Base-by-base conservation (phyloP, 2,113 vertebrate genomes). In the Arizona elegans region DNA sequence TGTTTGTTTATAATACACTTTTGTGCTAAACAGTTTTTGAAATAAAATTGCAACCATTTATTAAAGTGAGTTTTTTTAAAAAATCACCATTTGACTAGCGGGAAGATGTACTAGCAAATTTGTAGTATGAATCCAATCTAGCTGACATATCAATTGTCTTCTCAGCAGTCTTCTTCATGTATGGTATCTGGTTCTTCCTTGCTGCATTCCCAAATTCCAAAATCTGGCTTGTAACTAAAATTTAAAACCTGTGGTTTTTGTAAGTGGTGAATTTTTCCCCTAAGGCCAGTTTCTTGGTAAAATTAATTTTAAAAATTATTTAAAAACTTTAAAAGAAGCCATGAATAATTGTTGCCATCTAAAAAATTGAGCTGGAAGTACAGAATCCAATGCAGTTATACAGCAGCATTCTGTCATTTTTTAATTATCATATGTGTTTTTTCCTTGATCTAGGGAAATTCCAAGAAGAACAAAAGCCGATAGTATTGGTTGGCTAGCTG, bases 391-490 rank as follows among this genome's bases (percentile, higher is more conserved):
- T 50, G 12, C 0, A 38, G 19, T 6, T 29, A n/a, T 7, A 33
- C 7, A 29, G 87, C 43, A 53, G 87, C 93, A 87, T 53, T 26
- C 19, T 50, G 23, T 53, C 50, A 52, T 54, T 86, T 92, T 94
- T 86, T 1, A 50, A 33, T 62, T 21, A 62, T 86, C 9, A 29
- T 21, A 7, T 93, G 29, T 59, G 47, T 96, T 86, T 95, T 97
- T 93, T 96, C 92, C 91, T 95, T 94, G 59, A 93, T 94, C 54
- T 95, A 99, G 99, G 99, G 98, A 96, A 99, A 99, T 97, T 97
- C 99, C 91, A 99, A 99, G 95, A 99, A 99, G 98, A 99, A 98
- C 97, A 99, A 99, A 97, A 98, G 97, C 96, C 99, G 99, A 95
- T 99, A 99, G 98, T 95, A 96, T 88, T 87, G 33, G 43, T 86